Percentiles rank a stretch among this genome's conserved stretches.
These are phyloP conservation scores for Harlomillsia oculata DNA, from an alignment of 1,140 invertebrate genomes.

Conservation along the genomic window DNA sequence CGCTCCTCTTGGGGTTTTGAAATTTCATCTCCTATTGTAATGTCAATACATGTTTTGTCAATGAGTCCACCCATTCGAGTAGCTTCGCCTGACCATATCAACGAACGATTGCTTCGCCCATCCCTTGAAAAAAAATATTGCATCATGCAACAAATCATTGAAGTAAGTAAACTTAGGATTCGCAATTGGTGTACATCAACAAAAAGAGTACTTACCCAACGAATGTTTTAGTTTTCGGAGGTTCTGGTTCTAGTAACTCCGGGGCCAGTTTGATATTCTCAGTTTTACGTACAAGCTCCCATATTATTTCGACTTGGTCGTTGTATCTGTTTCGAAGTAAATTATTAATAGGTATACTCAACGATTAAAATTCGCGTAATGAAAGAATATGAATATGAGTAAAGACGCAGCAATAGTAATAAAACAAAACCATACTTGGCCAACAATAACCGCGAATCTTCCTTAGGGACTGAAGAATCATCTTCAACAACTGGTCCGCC, in stretches of 20 bases:
- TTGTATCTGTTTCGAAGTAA: slow-evolving; percentile 58
- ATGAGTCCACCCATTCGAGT: slow-evolving; percentile 59
- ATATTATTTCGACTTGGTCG: slow-evolving; percentile 83
- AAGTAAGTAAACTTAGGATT: too few species aligned
- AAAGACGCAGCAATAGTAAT: background rate
- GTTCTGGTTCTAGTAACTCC: slow-evolving; percentile 87
- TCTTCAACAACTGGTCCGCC: slow-evolving; percentile 83
- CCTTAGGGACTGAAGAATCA: slow-evolving; percentile 77
- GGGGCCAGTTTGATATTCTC: slow-evolving; percentile 91
- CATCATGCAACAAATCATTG: too few species aligned
- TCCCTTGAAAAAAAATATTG: too few species aligned
- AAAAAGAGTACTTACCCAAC: too few species aligned
- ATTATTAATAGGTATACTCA: too few species aligned
- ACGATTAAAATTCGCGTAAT: too few species aligned
- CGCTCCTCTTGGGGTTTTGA: slow-evolving; percentile 38
- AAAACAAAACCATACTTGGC: slow-evolving; percentile 46
- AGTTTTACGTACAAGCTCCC: slow-evolving; percentile 74
- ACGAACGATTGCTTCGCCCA: slow-evolving; percentile 29
- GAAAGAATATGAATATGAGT: too few species aligned
- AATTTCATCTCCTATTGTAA: slow-evolving; percentile 62
- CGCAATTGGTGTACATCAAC: too few species aligned
- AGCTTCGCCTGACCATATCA: slow-evolving; percentile 84
- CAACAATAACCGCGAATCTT: slow-evolving; percentile 77
- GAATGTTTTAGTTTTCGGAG: slow-evolving; percentile 49
- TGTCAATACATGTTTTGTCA: slow-evolving; percentile 75